Conservation (phyloP, 2,113 vertebrate species). For the Accipiter cooperii region DNA sequence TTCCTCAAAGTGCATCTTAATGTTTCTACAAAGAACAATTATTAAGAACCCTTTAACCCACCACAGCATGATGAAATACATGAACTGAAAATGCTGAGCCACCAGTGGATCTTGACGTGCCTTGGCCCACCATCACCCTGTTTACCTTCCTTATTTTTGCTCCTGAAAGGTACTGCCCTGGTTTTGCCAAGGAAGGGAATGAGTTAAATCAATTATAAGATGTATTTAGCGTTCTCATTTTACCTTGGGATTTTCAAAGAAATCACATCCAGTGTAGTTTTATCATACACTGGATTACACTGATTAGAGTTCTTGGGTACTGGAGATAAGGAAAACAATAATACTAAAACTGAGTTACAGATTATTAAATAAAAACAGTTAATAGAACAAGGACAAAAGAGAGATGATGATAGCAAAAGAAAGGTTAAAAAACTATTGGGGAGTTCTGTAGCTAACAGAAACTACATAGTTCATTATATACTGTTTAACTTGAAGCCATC, state of each 20-base stretch:
- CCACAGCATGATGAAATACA: accelerated
- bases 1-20: not conserved
- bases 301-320: not conserved
- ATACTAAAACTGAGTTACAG: not conserved
- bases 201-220: not conserved
- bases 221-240: not conserved
- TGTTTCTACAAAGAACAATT: not conserved
- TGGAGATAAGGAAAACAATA: slow-evolving; percentile 15
- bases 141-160: not conserved
- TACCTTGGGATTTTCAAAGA: not conserved
- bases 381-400: not conserved
- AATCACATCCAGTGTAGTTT: not conserved
- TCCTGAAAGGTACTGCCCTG: not conserved
- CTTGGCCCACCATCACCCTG: accelerated
- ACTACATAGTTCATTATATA: not conserved
- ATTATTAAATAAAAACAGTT: slow-evolving; percentile 11
- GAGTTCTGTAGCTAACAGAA: not conserved
- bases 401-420: not conserved
- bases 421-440: not conserved
- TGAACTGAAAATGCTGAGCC: not conserved
- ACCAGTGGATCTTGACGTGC: accelerated
- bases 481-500: not conserved
- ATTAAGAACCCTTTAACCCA: not conserved
- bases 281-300: not conserved
- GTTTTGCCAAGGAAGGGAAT: not conserved